These are phyloP conservation scores for Papilio polytes DNA, from an alignment of 1,140 invertebrate species.

Conservation along the genomic window DNA sequence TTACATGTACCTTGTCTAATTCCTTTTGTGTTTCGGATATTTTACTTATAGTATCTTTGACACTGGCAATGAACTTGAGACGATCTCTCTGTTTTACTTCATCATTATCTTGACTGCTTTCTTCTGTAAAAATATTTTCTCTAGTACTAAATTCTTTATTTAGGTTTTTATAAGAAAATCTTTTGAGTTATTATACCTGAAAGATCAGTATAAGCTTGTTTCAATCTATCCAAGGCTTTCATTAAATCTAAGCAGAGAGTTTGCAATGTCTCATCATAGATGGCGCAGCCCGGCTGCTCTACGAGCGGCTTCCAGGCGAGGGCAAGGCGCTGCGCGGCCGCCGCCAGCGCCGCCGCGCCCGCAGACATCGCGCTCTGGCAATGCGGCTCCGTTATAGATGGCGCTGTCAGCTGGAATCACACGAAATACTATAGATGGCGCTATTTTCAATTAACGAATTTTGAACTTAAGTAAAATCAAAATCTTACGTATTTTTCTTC, in stretches of 20 bases:
- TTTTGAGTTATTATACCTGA: constrained; percentile 43
- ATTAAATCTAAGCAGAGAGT: constrained; percentile 49
- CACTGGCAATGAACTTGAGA: constrained; percentile 48
- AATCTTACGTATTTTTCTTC: no score
- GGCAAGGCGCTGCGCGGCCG: constrained; percentile 54
- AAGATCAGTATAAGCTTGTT: constrained; percentile 52
- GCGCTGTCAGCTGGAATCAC: no score
- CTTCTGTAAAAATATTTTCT: neutral
- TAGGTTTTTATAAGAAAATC: no score
- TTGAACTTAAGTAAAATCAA: no score
- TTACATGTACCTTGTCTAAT: constrained; percentile 35
- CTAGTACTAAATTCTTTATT: no score
- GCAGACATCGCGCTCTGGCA: constrained; percentile 68
- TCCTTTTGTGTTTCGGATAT: constrained; percentile 47
- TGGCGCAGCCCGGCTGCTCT: constrained; percentile 50
- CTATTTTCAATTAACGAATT: no score
- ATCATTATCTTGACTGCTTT: constrained; percentile 18
- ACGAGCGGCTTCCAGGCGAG: constrained; percentile 54
- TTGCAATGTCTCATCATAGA: constrained; percentile 48
- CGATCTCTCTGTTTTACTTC: constrained; percentile 42
- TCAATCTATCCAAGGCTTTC: constrained; percentile 63
- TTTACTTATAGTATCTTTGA: constrained; percentile 43
- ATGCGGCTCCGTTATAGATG: constrained; percentile 54
- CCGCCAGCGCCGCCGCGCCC: constrained; percentile 55
- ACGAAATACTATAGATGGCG: no score